phyloP scores from a whole-genome alignment of 2,797 vertebrate genomes.

The Accipiter minullus region DNA sequence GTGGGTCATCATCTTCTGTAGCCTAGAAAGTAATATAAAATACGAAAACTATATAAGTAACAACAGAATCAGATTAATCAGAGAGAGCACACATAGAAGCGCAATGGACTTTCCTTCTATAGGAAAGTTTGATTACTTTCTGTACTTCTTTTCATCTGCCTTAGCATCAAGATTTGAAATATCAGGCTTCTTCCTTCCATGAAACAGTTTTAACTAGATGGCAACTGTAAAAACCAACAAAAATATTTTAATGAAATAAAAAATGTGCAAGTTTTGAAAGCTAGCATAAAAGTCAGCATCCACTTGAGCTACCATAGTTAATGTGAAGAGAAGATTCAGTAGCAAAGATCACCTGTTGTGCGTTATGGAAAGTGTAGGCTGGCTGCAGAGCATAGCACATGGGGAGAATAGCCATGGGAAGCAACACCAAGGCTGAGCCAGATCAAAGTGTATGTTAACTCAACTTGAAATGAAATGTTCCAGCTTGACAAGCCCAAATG shows the following conservation, averaged over 20 bases:
- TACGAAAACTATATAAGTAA: neutral
- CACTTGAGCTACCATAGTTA: neutral
- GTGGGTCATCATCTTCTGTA: conserved; percentile 28
- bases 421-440: neutral
- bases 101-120: neutral
- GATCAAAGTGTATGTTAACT: neutral
- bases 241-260: neutral
- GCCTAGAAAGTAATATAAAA: neutral
- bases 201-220: neutral
- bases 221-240: neutral
- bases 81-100: neutral
- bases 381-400: neutral
- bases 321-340: neutral
- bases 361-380: neutral
- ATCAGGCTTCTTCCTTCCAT: neutral
- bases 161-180: neutral
- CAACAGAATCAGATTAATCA: neutral
- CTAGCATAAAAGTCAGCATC: neutral
- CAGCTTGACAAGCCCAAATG: neutral
- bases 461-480: neutral
- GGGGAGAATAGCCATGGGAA: neutral
- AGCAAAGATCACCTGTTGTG: rapidly evolving
- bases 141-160: neutral
- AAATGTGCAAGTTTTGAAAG: neutral
- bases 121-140: neutral